phyloP scores from a whole-genome alignment of 1,140 invertebrate genomes.

The Drosophila insularis region DNA sequence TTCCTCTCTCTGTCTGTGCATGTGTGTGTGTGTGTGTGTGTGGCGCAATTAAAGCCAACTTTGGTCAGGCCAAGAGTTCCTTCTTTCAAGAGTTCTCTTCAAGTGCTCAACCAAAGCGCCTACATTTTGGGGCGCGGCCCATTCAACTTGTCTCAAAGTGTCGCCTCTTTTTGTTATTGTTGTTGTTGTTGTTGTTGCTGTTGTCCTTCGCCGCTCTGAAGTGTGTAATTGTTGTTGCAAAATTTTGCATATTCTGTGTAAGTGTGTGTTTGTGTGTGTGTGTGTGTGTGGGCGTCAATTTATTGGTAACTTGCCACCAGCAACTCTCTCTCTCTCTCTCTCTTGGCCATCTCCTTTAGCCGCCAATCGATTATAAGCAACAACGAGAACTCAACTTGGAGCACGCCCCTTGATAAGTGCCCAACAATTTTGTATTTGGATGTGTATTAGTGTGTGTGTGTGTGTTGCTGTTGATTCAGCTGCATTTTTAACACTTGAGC shows the following conservation, averaged over 20 bases:
- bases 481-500: conserved; percentile 70
- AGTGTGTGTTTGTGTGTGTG: conserved; percentile 1
- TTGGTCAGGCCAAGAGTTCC: conserved; percentile 7
- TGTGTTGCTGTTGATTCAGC: conserved; percentile 66
- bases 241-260: conserved; percentile 31
- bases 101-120: conserved; percentile 15
- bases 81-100: conserved; percentile 15
- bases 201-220: conserved; percentile 19
- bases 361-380: conserved; percentile 64
- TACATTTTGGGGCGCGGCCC: conserved; percentile 8
- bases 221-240: conserved; percentile 33
- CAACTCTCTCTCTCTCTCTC: conserved; percentile 10
- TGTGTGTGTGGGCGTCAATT: conserved; percentile 51
- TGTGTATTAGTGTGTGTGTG: background rate
- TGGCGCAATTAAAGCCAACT: conserved; percentile 69
- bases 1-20: conserved; percentile 6
- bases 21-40: conserved; percentile 36
- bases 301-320: conserved; percentile 65
- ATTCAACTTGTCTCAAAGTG: conserved; percentile 45
- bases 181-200: conserved; percentile 10
- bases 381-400: conserved; percentile 17
- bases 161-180: conserved; percentile 34
- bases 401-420: conserved; percentile 56
- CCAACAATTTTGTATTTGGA: conserved; percentile 50
- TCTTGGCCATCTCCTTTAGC: conserved; percentile 24